Base-by-base conservation (phyloP, 2,888 invertebrate species). In the Oxycera nigricornis region DNA sequence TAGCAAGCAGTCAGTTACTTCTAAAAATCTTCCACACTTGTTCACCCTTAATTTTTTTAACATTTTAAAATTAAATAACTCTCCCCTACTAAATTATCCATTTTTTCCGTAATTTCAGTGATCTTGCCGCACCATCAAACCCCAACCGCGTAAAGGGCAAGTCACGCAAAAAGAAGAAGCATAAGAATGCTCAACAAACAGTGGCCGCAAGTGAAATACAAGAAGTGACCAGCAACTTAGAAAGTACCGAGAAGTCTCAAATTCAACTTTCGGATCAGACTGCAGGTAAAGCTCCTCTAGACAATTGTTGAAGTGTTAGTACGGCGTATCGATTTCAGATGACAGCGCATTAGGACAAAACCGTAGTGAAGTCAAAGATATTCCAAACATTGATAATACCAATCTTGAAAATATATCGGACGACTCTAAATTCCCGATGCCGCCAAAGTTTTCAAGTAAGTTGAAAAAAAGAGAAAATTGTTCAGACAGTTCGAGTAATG, bases 91-190 rank as follows among this genome's bases (percentile, higher is more conserved):
- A n/a, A n/a, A n/a, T n/a, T n/a, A n/a, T n/a, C n/a, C n/a, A n/a
- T n/a, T n/a, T n/a, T n/a, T 46, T 46, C 46, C 30, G 30, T 55
- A 30, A 46, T 62, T 74, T 41, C 20, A 77, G 77, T 59, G 73
- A 76, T 73, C 83, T 83, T 26, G 81, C 83, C 41, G 83, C 85
- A 2, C 86, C 88, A 79, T 86, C 86, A 17, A 84, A 86, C 72
- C 87, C 87, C 74, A 89, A 89, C 80, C 87, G 87, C 67, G 82
- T 81, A 78, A 90, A 90, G 81, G 89, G 89, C 17, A 89, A 90
- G 80, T 88, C 89, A 50, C 82, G 87, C 78, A 90, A 90, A 83
- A 90, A 90, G 82, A 90, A 89, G 81, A 90, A 89, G 79, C 85
- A 88, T 78, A 79, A 82, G 26, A 78, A 81, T 11, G 79, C 74